Percentiles rank a stretch among this genome's conserved stretches.
These are phyloP conservation scores for Nemotelus pantherinus DNA, from an alignment of 2,888 invertebrate species.

Conservation along the genomic window DNA sequence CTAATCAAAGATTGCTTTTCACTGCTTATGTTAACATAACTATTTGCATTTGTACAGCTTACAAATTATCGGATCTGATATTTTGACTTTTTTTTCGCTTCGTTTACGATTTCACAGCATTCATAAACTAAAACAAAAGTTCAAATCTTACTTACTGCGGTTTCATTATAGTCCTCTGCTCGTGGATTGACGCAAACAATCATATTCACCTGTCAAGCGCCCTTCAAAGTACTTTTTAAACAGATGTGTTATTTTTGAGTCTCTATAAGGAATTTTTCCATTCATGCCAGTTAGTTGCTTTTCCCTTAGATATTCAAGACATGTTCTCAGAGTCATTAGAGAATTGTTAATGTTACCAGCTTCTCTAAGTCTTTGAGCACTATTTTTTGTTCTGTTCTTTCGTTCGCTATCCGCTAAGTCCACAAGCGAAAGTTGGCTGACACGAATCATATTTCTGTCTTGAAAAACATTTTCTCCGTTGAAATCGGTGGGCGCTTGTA, in stretches of 20 bases:
- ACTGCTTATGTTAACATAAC: too few relatives aligned
- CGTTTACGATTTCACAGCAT: too few relatives aligned
- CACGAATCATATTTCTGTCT: too few relatives aligned
- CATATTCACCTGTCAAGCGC: constrained; percentile 93
- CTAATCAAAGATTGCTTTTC: too few relatives aligned
- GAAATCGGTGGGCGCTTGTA: too few relatives aligned
- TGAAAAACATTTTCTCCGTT: too few relatives aligned
- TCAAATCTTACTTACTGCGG: constrained; percentile 77
- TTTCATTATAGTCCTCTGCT: constrained; percentile 93
- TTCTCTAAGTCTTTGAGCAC: constrained; percentile 70
- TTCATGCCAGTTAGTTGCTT: constrained; percentile 78
- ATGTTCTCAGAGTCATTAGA: constrained; percentile 90
- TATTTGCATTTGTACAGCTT: too few relatives aligned
- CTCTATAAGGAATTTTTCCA: constrained; percentile 93
- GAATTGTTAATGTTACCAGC: constrained; percentile 97
- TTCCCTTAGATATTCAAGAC: constrained; percentile 89
- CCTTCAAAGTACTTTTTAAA: constrained; percentile 99
- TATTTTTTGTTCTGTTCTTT: constrained; percentile 90
- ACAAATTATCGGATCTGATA: too few relatives aligned
- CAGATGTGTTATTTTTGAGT: constrained; percentile 91
- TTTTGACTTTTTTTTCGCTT: too few relatives aligned
- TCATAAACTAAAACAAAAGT: too few relatives aligned
- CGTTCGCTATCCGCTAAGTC: constrained; percentile 98
- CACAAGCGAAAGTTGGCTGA: too few relatives aligned
- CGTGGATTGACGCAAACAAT: constrained; percentile 96